Conservation (phyloP, 2,888 invertebrate species). For the Drosophila niveifrons region DNA sequence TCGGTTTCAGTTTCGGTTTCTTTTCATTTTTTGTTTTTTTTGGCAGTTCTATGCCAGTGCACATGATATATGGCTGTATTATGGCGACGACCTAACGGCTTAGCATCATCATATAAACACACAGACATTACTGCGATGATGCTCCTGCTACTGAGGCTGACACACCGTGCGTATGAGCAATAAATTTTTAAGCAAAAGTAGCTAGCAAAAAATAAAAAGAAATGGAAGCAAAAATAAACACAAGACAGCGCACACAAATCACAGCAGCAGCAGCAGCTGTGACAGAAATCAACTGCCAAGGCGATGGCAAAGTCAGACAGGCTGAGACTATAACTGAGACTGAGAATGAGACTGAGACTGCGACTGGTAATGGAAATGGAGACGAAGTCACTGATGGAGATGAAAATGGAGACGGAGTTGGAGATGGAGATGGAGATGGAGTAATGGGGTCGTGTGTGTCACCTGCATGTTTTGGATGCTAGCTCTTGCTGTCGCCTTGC, state of each 20-base stretch:
- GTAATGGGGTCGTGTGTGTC: constrained; percentile 44
- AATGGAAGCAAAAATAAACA: constrained; percentile 6
- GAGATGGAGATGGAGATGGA: constrained; percentile 24
- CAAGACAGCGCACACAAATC: constrained; percentile 56
- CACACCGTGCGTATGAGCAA: constrained; percentile 69
- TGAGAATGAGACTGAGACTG: constrained; percentile 32
- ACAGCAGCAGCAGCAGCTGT: constrained; percentile 67
- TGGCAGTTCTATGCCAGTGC: constrained; percentile 24
- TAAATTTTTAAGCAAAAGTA: constrained; percentile 64
- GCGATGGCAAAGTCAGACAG: constrained; percentile 57
- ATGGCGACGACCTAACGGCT: constrained; percentile 49
- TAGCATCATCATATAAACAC: constrained; percentile 45
- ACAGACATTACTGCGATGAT: constrained; percentile 47
- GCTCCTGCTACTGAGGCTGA: constrained; percentile 21
- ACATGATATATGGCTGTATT: constrained; percentile 52
- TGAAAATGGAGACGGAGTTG: neutral
- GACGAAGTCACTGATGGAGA: constrained; percentile 4
- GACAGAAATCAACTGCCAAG: constrained; percentile 79
- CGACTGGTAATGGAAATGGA: neutral
- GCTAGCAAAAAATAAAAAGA: constrained; percentile 31
- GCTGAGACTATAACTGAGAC: constrained; percentile 25
- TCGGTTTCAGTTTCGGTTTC: constrained; percentile 1
- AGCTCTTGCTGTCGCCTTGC: constrained; percentile 36
- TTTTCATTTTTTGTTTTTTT: constrained; percentile 8
- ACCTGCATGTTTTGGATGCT: constrained; percentile 47